These are phyloP conservation scores for Sebastiscus tertius DNA, from an alignment of 2,797 vertebrate genomes.

Conservation along the genomic window DNA sequence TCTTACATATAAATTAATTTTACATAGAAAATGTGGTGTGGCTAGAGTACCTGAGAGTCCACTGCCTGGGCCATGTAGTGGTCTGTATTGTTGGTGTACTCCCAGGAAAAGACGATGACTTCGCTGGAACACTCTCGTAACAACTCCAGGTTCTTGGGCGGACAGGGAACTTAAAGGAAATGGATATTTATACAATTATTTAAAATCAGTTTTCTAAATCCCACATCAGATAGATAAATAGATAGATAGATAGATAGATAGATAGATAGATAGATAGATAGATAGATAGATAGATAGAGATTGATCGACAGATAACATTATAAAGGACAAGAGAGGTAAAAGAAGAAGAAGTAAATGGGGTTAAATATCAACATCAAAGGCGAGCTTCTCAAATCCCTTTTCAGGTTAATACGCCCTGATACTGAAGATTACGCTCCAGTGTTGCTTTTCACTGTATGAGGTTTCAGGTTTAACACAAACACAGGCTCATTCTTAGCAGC, in stretches of 20 bases:
- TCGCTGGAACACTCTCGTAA: constrained; percentile 80
- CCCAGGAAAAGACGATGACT: constrained; percentile 81
- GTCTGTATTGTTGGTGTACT: constrained; percentile 52
- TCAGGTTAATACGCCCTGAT: constrained; percentile 74
- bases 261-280: background rate
- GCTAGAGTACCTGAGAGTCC: constrained; percentile 67
- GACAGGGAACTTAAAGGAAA: constrained; percentile 75
- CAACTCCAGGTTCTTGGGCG: constrained; percentile 72
- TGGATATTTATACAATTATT: background rate
- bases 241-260: constrained; percentile 20
- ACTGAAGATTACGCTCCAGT: constrained; percentile 49
- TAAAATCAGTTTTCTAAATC: background rate
- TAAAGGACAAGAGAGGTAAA: background rate
- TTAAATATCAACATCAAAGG: constrained; percentile 63
- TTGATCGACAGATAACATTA: background rate
- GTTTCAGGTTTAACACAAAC: constrained; percentile 70
- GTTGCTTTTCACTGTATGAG: constrained; percentile 64
- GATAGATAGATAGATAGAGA: background rate
- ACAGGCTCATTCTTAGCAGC: constrained; percentile 54
- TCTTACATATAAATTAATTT: background rate
- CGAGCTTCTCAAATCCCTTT: constrained; percentile 45
- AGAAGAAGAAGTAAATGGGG: background rate
- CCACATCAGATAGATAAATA: constrained; percentile 9
- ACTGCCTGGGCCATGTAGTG: constrained; percentile 70
- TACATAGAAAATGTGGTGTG: background rate